Evolutionary conservation across 2,113 vertebrate species (phyloP).

Genomic region (Hucho hucho): DNA sequence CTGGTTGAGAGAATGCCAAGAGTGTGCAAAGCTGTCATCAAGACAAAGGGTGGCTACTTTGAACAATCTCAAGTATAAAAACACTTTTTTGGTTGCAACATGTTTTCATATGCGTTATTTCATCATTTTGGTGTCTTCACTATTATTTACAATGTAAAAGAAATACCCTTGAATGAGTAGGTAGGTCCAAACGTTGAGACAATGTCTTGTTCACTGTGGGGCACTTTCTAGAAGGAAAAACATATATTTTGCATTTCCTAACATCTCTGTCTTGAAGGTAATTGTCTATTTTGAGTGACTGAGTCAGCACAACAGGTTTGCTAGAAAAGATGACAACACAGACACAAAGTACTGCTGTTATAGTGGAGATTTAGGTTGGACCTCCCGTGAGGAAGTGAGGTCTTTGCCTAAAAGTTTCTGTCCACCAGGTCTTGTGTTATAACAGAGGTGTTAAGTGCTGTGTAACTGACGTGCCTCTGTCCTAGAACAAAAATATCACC

Average conservation of each 20-base stretch:
- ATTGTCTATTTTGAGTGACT: not conserved
- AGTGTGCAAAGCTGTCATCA: too few species aligned
- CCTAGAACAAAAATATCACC: not conserved
- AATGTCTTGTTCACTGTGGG: too few species aligned
- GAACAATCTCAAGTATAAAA: too few species aligned
- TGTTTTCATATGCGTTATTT: too few species aligned
- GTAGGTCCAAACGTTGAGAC: too few species aligned
- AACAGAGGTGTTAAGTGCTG: not conserved
- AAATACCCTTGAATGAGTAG: too few species aligned
- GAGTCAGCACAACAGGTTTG: not conserved
- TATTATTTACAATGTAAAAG: too few species aligned
- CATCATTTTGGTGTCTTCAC: too few species aligned
- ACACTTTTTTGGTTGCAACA: too few species aligned
- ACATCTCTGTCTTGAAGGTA: not conserved
- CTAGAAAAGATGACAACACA: not conserved
- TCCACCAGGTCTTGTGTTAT: not conserved
- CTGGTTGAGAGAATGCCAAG: too few species aligned
- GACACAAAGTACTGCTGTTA: not conserved
- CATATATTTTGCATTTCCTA: not conserved
- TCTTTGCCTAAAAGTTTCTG: not conserved
- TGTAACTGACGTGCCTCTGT: not conserved
- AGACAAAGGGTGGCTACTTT: too few species aligned
- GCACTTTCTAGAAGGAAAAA: too few species aligned
- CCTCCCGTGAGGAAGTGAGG: not conserved
- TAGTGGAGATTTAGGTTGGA: not conserved